Evolutionary conservation across 2,888 invertebrate species (phyloP).

Genomic region (Emmelina monodactyla): DNA sequence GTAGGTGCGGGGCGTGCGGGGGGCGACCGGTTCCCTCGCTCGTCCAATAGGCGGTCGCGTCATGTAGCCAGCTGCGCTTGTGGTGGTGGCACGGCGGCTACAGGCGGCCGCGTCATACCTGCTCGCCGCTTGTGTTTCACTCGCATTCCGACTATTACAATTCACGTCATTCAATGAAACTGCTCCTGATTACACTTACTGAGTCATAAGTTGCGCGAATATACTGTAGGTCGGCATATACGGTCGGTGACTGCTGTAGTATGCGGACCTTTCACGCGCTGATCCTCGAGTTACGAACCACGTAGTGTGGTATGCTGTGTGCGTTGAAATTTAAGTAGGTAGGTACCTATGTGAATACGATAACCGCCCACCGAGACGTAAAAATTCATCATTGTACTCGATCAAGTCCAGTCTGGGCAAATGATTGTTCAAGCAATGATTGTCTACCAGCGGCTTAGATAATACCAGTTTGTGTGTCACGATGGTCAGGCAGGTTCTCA

Average conservation of each 20-base stretch:
- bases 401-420: neutral
- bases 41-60: constrained; percentile 49
- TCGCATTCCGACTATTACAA: constrained; percentile 38
- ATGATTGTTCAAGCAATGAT: neutral
- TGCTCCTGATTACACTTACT: constrained; percentile 26
- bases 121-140: constrained; percentile 38
- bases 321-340: neutral
- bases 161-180: constrained; percentile 50
- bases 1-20: constrained; percentile 27
- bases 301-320: neutral
- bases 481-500: neutral
- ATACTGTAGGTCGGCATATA: neutral
- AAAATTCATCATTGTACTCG: neutral
- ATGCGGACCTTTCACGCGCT: neutral
- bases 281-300: neutral
- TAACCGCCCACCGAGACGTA: neutral
- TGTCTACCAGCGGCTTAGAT: neutral
- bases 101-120: constrained; percentile 44
- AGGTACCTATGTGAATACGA: neutral
- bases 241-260: neutral
- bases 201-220: neutral
- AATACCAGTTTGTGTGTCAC: neutral
- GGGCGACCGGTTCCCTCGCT: constrained; percentile 46
- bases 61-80: constrained; percentile 53
- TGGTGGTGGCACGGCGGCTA: constrained; percentile 24